Base-by-base conservation (phyloP, 23 tunicate genomes). In the Oikopleura dioica region DNA sequence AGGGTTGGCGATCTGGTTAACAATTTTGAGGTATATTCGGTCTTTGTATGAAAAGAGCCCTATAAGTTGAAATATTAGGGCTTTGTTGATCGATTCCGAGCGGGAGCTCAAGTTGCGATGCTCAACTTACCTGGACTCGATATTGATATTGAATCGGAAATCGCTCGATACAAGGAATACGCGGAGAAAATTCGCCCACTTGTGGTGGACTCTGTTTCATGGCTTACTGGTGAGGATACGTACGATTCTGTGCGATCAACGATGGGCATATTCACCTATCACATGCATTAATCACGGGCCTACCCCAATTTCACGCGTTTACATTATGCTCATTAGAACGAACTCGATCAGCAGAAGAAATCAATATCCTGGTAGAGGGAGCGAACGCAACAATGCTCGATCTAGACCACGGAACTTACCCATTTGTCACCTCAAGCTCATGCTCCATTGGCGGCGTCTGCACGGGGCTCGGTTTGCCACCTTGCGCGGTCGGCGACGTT, bases 331-430 rank as follows among this genome's bases (percentile, higher is more conserved):
- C 16, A 9, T 44, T 44, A 44, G 81, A 91, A 68, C 58, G 72
- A 12, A 78, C 82, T 0, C 80, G 80, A 58, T 82, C 92, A 21
- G 9, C 68, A 24, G 80, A 82, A 26, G 35, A 69, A 35, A 82
- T 69, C 59, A 85, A 68, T 35, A 86, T 91, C 28, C 37, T 91
- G 0, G 81, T 91, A 24, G 97, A 91, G 78, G 97, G 97, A 37
- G 97, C 97, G 26, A 91, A 91, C 75, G 97, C 97, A 35, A 91
- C 92, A 1, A 91, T 91, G 97, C 82, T 91, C n/a, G 97, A 91
- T 78, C 85, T 91, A 59, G 97, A 91, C 75, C 86, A 85, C 72
- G 97, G 97, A 26, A 85, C 97, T 31, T 91, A 91, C 59, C 97
- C 97, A 2, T 91, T 69, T 38, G 97, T 91, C 76, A 91, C 97